phyloP scores from a whole-genome alignment of 2,888 invertebrate species.

The Nemotelus pantherinus region DNA sequence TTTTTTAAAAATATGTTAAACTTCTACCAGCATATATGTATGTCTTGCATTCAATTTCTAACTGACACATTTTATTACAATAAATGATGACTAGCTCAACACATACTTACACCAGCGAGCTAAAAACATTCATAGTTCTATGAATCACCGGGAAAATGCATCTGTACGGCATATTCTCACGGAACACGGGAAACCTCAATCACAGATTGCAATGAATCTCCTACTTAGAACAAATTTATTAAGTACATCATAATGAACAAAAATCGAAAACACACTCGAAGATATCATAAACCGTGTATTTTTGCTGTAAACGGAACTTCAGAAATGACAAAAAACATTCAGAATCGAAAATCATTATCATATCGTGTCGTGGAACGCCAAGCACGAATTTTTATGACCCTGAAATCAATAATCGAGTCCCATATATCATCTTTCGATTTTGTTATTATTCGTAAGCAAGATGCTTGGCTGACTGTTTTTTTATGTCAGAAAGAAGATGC shows the following conservation, averaged over 20 bases:
- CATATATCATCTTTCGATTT: slow-evolving; percentile 41
- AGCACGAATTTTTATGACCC: slow-evolving; percentile 40
- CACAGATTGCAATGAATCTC: background rate
- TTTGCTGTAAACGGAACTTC: background rate
- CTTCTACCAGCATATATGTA: no score
- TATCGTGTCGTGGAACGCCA: slow-evolving; percentile 27
- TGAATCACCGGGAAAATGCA: background rate
- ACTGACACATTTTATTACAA: background rate
- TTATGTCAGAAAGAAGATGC: slow-evolving; percentile 20
- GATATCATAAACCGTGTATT: background rate
- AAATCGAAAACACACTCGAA: slow-evolving; percentile 26
- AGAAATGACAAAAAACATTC: slow-evolving; percentile 14
- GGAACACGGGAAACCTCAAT: background rate
- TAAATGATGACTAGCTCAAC: background rate
- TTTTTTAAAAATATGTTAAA: no score
- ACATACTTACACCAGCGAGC: background rate
- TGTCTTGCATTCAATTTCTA: no score
- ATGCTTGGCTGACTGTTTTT: background rate
- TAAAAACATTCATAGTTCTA: background rate
- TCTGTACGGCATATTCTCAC: slow-evolving; percentile 9
- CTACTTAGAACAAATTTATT: background rate
- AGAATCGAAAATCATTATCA: slow-evolving; percentile 31
- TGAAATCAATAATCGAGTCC: slow-evolving; percentile 41
- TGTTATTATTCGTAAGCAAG: slow-evolving; percentile 6
- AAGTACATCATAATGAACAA: slow-evolving; percentile 24